phyloP scores from a whole-genome alignment of 37 sponge, comb jelly and placozoan species.

The Ianthella basta region DNA sequence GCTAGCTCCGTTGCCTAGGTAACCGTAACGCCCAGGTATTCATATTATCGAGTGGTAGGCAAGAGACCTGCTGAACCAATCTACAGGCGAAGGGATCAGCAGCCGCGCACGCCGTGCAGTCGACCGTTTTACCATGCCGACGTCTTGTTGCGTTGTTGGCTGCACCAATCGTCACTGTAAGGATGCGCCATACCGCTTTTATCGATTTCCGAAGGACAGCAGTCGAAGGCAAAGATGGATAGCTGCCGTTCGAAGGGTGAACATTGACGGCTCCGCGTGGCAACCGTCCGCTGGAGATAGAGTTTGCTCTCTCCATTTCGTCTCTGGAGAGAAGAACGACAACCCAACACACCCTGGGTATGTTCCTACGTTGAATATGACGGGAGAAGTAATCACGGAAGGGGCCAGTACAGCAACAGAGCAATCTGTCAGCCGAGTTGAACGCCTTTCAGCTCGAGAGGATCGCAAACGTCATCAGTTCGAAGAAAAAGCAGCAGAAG shows the following conservation, averaged over 20 bases:
- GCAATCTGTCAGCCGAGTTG: neutral
- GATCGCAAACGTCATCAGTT: neutral
- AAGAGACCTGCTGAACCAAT: neutral
- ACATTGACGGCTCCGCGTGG: neutral
- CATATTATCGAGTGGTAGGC: conserved; percentile 19
- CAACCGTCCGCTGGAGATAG: neutral
- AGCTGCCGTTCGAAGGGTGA: conserved; percentile 23
- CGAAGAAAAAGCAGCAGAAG: neutral
- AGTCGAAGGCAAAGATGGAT: neutral
- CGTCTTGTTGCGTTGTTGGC: conserved; percentile 14
- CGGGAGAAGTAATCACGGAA: neutral
- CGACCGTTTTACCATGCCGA: neutral
- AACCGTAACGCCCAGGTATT: conserved; percentile 19
- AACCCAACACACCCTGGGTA: conserved; percentile 14
- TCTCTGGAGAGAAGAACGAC: conserved; percentile 15
- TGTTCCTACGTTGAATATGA: neutral
- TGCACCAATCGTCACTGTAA: neutral
- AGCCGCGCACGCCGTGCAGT: neutral
- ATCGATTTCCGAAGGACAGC: conserved; percentile 2
- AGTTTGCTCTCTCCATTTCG: conserved; percentile 3
- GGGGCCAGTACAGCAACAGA: conserved; percentile 15
- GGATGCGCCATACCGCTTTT: neutral
- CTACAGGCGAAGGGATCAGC: too few species aligned
- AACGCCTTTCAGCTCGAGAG: neutral
- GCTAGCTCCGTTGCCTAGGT: conserved; percentile 23